A percentile compares a stretch with the other conserved stretches of the same genome.
Conservation (phyloP, 2,888 invertebrate species). For the Neoscelio sp. region DNA sequence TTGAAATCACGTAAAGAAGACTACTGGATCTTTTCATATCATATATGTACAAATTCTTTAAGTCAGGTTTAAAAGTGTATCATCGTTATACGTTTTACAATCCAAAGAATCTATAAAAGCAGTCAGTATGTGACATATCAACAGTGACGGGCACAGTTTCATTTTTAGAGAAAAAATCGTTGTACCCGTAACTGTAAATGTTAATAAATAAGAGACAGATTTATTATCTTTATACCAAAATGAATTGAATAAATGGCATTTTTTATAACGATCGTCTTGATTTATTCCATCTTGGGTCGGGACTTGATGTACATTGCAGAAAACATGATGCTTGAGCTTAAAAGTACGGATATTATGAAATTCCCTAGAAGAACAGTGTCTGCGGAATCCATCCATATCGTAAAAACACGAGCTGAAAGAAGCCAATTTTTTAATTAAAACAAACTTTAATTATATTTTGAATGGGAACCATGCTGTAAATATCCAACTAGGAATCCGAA, state of each 20-base stretch:
- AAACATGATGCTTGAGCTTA: constrained; percentile 89
- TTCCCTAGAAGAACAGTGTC: constrained; percentile 89
- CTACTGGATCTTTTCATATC: no score
- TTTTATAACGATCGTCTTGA: not conserved
- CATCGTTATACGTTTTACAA: constrained; percentile 17
- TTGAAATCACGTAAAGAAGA: no score
- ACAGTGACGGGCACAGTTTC: not conserved
- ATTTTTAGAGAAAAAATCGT: no score
- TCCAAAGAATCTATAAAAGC: constrained; percentile 24
- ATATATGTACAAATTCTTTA: no score
- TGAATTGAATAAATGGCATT: not conserved
- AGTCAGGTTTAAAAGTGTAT: not conserved
- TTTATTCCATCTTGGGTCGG: constrained; percentile 76
- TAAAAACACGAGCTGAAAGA: constrained; percentile 91
- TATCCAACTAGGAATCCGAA: no score
- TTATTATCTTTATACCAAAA: constrained; percentile 24
- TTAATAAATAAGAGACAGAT: not conserved
- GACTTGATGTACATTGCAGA: constrained; percentile 88
- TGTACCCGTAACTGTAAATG: not conserved
- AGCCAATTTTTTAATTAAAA: no score
- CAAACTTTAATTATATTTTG: no score
- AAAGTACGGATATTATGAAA: constrained; percentile 88
- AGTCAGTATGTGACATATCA: not conserved
- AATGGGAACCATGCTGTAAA: no score
- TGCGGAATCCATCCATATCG: constrained; percentile 91